Conservation (phyloP, 2,888 invertebrate species). For the Toxonevra muliebris region DNA sequence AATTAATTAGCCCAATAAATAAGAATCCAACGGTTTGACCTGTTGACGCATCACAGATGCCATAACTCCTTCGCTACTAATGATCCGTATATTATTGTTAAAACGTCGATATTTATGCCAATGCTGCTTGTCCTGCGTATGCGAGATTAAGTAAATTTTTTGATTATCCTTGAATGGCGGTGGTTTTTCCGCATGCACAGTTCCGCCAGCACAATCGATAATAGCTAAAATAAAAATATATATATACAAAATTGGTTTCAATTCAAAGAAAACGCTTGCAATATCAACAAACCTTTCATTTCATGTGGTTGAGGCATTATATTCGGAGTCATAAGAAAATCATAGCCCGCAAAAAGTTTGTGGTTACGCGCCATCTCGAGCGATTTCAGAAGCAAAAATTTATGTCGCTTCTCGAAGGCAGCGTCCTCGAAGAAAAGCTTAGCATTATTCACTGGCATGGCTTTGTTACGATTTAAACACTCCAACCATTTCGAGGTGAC, state of each 20-base stretch:
- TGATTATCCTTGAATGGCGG: slow-evolving; percentile 28
- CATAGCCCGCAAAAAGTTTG: slow-evolving; percentile 44
- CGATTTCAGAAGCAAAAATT: slow-evolving; percentile 47
- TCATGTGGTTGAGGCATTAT: slow-evolving; percentile 47
- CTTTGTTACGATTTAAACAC: slow-evolving; percentile 34
- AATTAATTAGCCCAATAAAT: slow-evolving; percentile 34
- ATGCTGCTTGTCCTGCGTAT: slow-evolving; percentile 42
- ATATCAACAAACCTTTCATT: slow-evolving; percentile 42
- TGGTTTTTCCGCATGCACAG: slow-evolving; percentile 34
- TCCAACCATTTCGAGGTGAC: slow-evolving; percentile 60
- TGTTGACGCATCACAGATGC: slow-evolving; percentile 49
- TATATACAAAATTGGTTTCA: not conserved
- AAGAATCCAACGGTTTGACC: slow-evolving; percentile 35
- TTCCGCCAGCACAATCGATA: slow-evolving; percentile 47
- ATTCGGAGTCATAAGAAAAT: slow-evolving; percentile 48
- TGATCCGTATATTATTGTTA: slow-evolving; percentile 43
- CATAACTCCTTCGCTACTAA: slow-evolving; percentile 50
- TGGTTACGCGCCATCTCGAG: slow-evolving; percentile 41
- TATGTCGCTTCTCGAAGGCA: slow-evolving; percentile 47
- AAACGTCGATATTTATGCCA: slow-evolving; percentile 48
- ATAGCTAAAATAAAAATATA: slow-evolving; percentile 42
- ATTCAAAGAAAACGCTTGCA: not conserved
- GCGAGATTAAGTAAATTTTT: slow-evolving; percentile 47
- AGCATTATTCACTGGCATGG: slow-evolving; percentile 26
- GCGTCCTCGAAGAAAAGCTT: slow-evolving; percentile 39